Conservation (phyloP, 1,140 invertebrate genomes). For the Hirudo medicinalis region DNA sequence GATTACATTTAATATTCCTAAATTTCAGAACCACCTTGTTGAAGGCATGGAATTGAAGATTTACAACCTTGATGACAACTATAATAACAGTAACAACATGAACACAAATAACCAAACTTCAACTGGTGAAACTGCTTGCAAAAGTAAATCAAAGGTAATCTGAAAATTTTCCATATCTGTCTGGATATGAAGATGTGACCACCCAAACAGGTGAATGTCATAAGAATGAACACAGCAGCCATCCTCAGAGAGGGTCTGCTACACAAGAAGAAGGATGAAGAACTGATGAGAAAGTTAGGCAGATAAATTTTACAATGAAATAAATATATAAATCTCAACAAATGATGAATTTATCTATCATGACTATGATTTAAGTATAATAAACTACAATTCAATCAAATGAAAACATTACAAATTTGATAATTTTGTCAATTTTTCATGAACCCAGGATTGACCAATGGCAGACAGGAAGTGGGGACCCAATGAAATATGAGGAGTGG, state of each 20-base stretch:
- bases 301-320: background rate
- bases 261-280: conserved; percentile 36
- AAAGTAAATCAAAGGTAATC: background rate
- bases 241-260: conserved; percentile 39
- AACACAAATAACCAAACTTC: background rate
- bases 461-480: background rate
- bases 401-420: background rate
- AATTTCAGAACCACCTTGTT: too few relatives aligned
- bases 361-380: too few relatives aligned
- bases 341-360: too few relatives aligned
- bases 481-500: background rate
- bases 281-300: conserved; percentile 33
- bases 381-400: too few relatives aligned
- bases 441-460: background rate
- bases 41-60: background rate
- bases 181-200: conserved; percentile 29
- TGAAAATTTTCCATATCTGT: conserved; percentile 7
- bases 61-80: background rate
- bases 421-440: background rate
- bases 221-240: conserved; percentile 39
- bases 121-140: conserved; percentile 1
- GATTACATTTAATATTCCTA: too few relatives aligned
- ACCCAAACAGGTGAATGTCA: conserved; percentile 25
- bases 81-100: background rate
- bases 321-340: too few relatives aligned